Conservation (phyloP, 2,888 invertebrate species). For the Pachydiplax longipennis region DNA sequence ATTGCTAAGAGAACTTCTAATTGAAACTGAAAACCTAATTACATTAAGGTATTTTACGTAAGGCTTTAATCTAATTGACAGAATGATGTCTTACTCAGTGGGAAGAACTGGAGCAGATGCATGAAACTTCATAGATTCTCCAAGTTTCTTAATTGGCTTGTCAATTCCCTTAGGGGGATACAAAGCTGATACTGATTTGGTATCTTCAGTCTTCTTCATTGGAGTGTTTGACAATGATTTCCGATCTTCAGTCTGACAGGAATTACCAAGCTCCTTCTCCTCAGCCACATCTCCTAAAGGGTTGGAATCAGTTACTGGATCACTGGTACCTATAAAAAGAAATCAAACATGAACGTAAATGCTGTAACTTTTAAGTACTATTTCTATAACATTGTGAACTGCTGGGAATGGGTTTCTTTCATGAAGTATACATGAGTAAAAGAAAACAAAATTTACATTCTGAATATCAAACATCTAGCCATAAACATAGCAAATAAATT, state of each 20-base stretch:
- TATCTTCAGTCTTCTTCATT: constrained; percentile 33
- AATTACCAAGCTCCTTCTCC: constrained; percentile 11
- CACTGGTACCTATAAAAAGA: neutral
- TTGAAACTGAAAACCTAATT: no score
- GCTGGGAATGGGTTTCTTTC: no score
- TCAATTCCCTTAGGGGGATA: neutral
- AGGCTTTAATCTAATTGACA: no score
- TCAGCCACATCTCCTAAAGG: neutral
- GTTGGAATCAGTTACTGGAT: neutral
- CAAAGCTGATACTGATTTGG: constrained; percentile 26
- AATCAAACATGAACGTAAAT: neutral
- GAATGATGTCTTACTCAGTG: neutral
- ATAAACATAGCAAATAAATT: no score
- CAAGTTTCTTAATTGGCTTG: neutral
- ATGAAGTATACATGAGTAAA: neutral
- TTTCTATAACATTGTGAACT: no score
- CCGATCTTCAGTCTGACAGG: neutral
- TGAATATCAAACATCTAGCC: no score
- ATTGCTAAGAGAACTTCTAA: no score
- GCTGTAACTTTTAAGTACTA: neutral
- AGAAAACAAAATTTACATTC: no score
- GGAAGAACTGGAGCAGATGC: constrained; percentile 27
- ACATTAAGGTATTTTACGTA: no score
- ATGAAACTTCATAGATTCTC: constrained; percentile 3
- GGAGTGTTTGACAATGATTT: neutral